These are phyloP conservation scores for Euwallacea similis DNA, from an alignment of 1,140 invertebrate genomes.

Conservation along the genomic window DNA sequence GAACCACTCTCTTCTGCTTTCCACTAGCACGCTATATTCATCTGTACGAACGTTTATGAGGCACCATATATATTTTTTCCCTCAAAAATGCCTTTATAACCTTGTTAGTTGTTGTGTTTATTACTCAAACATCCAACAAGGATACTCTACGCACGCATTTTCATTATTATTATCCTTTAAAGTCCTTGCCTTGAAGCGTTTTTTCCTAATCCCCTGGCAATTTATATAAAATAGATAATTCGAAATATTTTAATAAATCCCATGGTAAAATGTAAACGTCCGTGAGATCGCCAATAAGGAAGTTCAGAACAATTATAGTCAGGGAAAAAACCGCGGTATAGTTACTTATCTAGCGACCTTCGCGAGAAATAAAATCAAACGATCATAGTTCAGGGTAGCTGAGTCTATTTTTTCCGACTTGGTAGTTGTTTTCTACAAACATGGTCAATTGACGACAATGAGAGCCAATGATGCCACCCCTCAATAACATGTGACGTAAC, in stretches of 20 bases:
- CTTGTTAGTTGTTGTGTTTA: no score
- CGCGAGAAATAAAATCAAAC: constrained; percentile 23
- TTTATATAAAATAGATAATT: constrained; percentile 35
- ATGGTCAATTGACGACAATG: not conserved
- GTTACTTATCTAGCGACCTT: constrained; percentile 31
- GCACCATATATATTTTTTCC: no score
- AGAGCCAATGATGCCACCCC: no score
- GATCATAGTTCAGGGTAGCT: constrained; percentile 34
- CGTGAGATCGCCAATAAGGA: constrained; percentile 33
- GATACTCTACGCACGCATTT: constrained; percentile 20
- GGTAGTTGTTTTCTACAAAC: not conserved
- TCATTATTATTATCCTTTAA: constrained; percentile 27
- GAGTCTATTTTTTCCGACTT: not conserved
- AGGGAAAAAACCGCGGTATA: constrained; percentile 20
- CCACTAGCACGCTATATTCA: no score
- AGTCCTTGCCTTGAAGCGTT: constrained; percentile 33
- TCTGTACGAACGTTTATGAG: no score
- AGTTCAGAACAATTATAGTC: constrained; percentile 31
- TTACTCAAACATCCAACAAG: constrained; percentile 7
- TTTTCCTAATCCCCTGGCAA: constrained; percentile 26
- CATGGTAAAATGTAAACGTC: constrained; percentile 29
- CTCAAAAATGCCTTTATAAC: no score
- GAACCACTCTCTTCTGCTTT: no score
- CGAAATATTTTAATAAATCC: constrained; percentile 35
- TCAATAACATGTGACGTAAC: no score